Evolutionary conservation across 2,113 vertebrate genomes (phyloP), one percentile per base, ranked within the genome.

Genomic region (Salvelinus alpinus): DNA sequence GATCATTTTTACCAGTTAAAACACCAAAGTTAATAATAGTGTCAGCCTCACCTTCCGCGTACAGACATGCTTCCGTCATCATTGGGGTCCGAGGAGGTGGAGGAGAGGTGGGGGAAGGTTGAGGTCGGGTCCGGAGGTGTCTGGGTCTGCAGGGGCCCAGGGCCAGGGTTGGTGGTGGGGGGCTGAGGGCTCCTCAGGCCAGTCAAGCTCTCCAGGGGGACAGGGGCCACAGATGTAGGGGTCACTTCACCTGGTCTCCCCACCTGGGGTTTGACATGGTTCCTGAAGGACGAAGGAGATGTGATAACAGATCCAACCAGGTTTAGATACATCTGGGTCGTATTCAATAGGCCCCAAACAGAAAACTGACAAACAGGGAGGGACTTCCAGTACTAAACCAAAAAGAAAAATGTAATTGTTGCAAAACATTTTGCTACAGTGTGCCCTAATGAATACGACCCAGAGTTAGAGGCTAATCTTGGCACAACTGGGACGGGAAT

Each of bases 241-340:
- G 38, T 44, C 90, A 5, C 91, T 80, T 93, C 93, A 0, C 83
- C 90, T 0, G 94, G 83, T 82, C 97, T 94, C 51, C 51, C 51
- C 81, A 94, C 94, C 83, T 95, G 96, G 79, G 97, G 95, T 92
- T 99, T 99, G 82, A 96, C 90, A 0, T 97, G 97, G 83, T 94
- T 94, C 88, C 94, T 94, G 44, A 27, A 47, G 4, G 14, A 51
- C 9, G 9, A 31, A 20, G 18, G 16, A 29, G 60, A 29, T 27
- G 38, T 44, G 38, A 11, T 12, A 44, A 44, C 5, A 1, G 16
- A 14, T 54, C 51, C 12, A 3, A 54, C 51, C 12, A 14, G 51
- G 51, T 54, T 54, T 18, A 54, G 14, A 54, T 54, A 54, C 3
- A 54, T 18, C 51, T 54, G 51, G 51, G 51, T 18, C 51, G 51